Evolutionary conservation across 2,797 vertebrate species (phyloP), one percentile per base, ranked within the genome.

Genomic region (Lateolabrax maculatus): DNA sequence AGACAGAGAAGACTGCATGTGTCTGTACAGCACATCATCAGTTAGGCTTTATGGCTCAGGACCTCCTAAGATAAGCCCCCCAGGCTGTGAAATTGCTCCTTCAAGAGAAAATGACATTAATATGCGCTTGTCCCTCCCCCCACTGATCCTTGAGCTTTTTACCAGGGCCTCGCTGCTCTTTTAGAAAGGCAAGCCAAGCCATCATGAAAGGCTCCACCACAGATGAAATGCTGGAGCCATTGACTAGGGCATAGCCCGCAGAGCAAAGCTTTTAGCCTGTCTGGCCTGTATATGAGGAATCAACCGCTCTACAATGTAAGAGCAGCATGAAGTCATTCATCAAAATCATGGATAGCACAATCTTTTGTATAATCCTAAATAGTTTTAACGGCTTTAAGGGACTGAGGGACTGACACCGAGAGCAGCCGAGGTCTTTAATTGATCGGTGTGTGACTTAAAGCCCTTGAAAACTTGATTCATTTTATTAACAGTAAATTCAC

Each of bases 61-160:
- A 88, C 92, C 83, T 91, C 87, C 92, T 90, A 84, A 93, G 79
- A 90, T 93, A 92, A 93, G 85, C 90, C 93, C 91, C 90, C 90
- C 88, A 88, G 92, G 94, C 92, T 91, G 91, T 90, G 92, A 93
- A 93, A 92, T 93, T 93, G 91, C 93, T 94, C 93, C 89, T 91
- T 92, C 86, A 91, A 91, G 93, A 92, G 90, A 91, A 93, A 93
- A 93, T 90, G 90, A 93, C 92, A 93, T 93, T 93, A 93, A 95
- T 94, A 94, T 93, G 90, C 77, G 25, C 74, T 88, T 66, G 80
- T 85, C 85, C 89, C 85, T 87, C 86, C 90, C 86, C 88, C 84
- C 74, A 57, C 84, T 87, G 91, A 92, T 92, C 87, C 87, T 85
- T 86, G 72, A 88, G 85, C 82, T 90, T 84, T 87, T 91, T 85